Evolutionary conservation across 2,888 invertebrate genomes (phyloP).

Genomic region (Julus scanicus): DNA sequence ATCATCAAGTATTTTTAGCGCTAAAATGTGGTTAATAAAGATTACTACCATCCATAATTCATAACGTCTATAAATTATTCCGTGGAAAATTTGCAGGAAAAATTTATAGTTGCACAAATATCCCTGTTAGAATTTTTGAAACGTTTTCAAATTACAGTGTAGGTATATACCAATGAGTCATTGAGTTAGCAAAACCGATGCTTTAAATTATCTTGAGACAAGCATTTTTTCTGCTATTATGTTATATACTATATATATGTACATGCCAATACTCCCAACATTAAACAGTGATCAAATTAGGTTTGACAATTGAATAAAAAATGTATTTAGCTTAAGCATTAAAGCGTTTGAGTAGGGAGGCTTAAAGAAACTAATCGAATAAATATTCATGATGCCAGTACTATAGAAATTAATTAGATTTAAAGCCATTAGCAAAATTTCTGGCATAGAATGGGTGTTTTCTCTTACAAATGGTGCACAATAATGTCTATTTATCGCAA

Average conservation of each 20-base stretch:
- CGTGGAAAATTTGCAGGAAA: no score
- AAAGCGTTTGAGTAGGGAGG: not conserved
- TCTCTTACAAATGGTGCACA: not conserved
- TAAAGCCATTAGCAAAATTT: slow-evolving; percentile 17
- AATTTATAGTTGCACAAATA: no score
- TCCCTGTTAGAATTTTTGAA: no score
- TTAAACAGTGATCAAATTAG: slow-evolving; percentile 1
- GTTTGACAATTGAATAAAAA: slow-evolving; percentile 35
- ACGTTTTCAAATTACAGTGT: no score
- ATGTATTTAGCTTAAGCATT: not conserved
- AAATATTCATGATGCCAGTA: not conserved
- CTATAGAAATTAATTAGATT: not conserved
- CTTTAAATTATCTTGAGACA: not conserved
- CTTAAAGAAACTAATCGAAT: not conserved
- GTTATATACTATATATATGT: not conserved
- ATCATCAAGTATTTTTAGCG: no score
- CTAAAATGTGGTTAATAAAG: no score
- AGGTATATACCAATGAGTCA: not conserved
- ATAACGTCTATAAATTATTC: no score
- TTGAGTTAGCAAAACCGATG: not conserved
- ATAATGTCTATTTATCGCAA: not conserved
- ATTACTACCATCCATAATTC: no score
- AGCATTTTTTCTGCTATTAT: not conserved
- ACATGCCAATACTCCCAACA: not conserved
- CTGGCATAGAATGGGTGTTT: not conserved